A percentile compares a stretch with the other conserved stretches of the same genome.
Evolutionary conservation across 2,113 vertebrate genomes (phyloP).

Genomic region (Mungos mungo): DNA sequence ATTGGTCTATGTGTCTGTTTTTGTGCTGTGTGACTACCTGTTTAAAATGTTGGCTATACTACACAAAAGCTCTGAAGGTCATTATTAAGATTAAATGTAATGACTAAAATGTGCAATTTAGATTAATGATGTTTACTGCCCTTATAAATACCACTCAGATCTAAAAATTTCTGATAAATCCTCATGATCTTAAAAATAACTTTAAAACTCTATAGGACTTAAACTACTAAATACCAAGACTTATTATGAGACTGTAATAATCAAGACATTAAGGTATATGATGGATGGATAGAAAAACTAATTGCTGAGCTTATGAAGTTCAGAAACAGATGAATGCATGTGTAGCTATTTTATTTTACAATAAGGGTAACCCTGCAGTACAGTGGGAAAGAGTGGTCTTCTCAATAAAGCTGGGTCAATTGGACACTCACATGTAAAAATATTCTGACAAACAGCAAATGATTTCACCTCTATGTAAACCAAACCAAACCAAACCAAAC

Average conservation of each 20-base stretch:
- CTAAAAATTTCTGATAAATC: background rate
- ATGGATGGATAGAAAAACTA: background rate
- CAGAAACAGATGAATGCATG: background rate
- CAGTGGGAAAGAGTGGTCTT: background rate
- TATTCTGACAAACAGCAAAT: background rate
- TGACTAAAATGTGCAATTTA: background rate
- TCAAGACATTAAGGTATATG: background rate
- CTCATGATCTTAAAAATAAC: constrained; percentile 28
- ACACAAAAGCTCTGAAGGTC: background rate
- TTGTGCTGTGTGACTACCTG: background rate
- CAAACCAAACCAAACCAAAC: background rate
- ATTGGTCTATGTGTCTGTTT: too few relatives aligned
- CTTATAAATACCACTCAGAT: background rate
- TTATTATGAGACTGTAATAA: background rate
- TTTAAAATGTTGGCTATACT: background rate
- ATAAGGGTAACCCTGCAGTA: background rate
- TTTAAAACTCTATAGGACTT: background rate
- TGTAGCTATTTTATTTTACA: background rate
- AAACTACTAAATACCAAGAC: background rate
- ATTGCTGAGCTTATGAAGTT: background rate
- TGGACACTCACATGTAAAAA: background rate
- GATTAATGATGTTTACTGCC: background rate
- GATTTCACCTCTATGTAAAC: background rate
- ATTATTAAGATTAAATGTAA: constrained; percentile 21
- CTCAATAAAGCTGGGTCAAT: background rate